These are phyloP conservation scores for Matsumurasca onukii DNA, from an alignment of 1,140 invertebrate genomes.

Conservation along the genomic window DNA sequence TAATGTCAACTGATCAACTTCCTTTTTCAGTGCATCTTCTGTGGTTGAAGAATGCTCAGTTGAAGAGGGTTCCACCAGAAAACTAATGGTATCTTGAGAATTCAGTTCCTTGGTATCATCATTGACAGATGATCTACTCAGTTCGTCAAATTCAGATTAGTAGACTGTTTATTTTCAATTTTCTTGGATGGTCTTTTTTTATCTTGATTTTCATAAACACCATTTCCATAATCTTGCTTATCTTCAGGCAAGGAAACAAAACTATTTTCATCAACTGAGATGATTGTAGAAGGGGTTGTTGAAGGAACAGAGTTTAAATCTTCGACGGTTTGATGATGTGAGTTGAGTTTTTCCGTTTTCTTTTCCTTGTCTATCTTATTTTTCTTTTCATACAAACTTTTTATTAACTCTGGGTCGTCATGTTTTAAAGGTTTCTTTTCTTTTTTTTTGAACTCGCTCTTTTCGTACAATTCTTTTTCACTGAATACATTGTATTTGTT, in stretches of 20 bases:
- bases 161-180: background rate
- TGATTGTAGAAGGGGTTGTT: no score
- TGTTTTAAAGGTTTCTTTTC: constrained; percentile 36
- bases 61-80: no score
- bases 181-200: constrained; percentile 27
- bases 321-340: background rate
- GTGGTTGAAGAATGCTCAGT: no score
- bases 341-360: constrained; percentile 16
- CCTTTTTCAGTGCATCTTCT: no score
- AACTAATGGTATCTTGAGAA: no score
- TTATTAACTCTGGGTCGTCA: constrained; percentile 27
- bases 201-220: constrained; percentile 14
- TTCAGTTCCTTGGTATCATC: background rate
- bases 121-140: background rate
- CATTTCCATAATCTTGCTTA: constrained; percentile 20
- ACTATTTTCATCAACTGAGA: no score
- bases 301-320: background rate
- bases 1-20: no score
- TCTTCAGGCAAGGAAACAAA: background rate
- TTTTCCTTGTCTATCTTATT: constrained; percentile 24
- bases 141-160: background rate
- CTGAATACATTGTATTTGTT: constrained; percentile 12
- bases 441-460: constrained; percentile 36
- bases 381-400: constrained; percentile 29
- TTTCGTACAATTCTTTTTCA: constrained; percentile 31